Evolutionary conservation across 1,140 invertebrate genomes (phyloP).

Genomic region (Campoletis sonorensis): DNA sequence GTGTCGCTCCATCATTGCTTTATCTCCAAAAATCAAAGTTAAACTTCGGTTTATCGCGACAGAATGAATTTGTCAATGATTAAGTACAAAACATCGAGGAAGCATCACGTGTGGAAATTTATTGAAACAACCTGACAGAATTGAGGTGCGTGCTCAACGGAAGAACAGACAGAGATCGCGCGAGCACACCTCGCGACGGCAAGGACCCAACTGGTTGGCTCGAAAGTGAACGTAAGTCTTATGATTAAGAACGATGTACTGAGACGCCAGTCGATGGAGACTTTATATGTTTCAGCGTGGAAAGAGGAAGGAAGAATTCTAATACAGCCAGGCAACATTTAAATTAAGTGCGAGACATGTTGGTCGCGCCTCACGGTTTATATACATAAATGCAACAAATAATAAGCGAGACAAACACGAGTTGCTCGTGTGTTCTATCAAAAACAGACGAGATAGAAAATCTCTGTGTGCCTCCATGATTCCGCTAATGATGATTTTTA

Average conservation of each 20-base stretch:
- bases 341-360: conserved; percentile 55
- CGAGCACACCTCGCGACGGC: conserved; percentile 58
- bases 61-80: background rate
- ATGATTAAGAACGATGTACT: conserved; percentile 43
- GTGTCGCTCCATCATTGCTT: background rate
- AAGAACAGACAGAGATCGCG: background rate
- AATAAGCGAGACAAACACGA: background rate
- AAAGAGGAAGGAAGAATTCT: conserved; percentile 48
- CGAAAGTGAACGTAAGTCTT: conserved; percentile 50
- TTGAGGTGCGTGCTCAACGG: background rate
- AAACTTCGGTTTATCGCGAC: background rate
- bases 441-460: background rate
- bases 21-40: background rate
- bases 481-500: background rate
- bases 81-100: background rate
- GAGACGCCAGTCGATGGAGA: conserved; percentile 28
- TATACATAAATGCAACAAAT: conserved; percentile 49
- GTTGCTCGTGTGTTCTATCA: background rate
- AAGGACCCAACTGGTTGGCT: conserved; percentile 57
- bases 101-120: background rate
- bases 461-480: background rate
- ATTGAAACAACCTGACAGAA: background rate
- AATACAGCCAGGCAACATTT: background rate
- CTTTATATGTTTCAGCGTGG: conserved; percentile 50
- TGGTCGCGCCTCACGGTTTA: conserved; percentile 53